Evolutionary conservation across 2,113 vertebrate genomes (phyloP), one percentile per base, ranked within the genome.

Genomic region (Pithys albifrons): DNA sequence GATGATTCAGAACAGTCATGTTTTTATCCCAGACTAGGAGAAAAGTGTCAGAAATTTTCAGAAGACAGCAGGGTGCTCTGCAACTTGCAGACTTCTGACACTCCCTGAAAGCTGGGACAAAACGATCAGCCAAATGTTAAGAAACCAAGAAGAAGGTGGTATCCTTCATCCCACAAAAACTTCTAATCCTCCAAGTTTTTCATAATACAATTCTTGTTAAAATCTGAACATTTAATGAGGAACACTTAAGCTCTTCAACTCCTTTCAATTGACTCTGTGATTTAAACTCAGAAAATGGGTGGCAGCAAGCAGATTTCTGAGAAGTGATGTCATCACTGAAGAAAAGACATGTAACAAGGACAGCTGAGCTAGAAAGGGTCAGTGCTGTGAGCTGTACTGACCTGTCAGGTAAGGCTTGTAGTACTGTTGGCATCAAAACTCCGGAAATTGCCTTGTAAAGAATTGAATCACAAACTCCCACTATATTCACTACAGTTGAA

Each of bases 381-480:
- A 72, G 16, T 73, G 27, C 35, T 51, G 25, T 39, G 51, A 14
- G 48, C 67, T 6, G 4, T 51, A 95, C 98, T 96, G 90, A 99
- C 99, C 99, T 99, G 97, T 99, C 99, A 70, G 99, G 99, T 84
- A 99, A 97, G 5, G 99, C 99, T 97, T 99, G 99, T 62, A 99
- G 96, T 89, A 99, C 99, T 0, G 99, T 99, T 96, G 99, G 99
- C 99, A 99, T 99, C 92, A 99, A 98, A 80, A 99, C 99, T 51
- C 99, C 99, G 41, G 99, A 99, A 96, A 99, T 99, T 84, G 99
- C 99, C 97, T 99, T 99, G 98, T 99, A 99, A 73, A 99, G 98
- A 97, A 99, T 99, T 87, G 99, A 99, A 97, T 99, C 99, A 69
- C 99, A 99, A 84, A 99, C 99, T 12, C 99, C 99, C 17, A 99